Percentiles rank a stretch among this genome's conserved stretches.
These are phyloP conservation scores for Galaxias olidus DNA, from an alignment of 2,797 vertebrate species.

Conservation along the genomic window DNA sequence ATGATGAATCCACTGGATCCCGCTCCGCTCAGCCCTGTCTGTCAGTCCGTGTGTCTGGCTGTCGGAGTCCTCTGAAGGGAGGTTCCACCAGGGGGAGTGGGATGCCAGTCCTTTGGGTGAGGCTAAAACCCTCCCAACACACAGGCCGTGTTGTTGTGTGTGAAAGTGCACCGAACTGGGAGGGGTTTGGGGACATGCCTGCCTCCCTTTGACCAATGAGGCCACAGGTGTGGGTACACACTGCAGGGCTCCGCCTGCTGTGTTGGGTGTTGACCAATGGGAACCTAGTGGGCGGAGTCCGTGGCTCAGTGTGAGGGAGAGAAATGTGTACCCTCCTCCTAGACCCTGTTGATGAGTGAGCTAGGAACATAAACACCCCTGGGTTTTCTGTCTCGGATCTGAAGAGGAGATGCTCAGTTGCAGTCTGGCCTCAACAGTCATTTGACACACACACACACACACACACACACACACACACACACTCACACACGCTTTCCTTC, in stretches of 20 bases:
- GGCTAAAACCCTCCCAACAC: constrained; percentile 72
- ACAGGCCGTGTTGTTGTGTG: constrained; percentile 64
- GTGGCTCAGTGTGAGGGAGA: constrained; percentile 19
- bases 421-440: neutral
- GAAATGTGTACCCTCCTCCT: no score
- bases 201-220: constrained; percentile 41
- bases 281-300: constrained; percentile 31
- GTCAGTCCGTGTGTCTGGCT: constrained; percentile 16
- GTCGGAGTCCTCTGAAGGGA: constrained; percentile 39
- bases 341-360: constrained; percentile 43
- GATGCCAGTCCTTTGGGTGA: constrained; percentile 63
- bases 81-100: constrained; percentile 55
- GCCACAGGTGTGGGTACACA: constrained; percentile 48
- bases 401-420: constrained; percentile 35
- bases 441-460: constrained; percentile 25
- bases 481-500: constrained; percentile 1
- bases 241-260: constrained; percentile 36
- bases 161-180: constrained; percentile 51
- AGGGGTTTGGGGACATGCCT: constrained; percentile 55
- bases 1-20: no score
- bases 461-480: constrained; percentile 23
- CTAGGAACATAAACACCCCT: constrained; percentile 52
- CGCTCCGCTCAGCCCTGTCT: constrained; percentile 41
- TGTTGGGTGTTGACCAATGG: constrained; percentile 47
- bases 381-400: constrained; percentile 20